Base-by-base conservation (phyloP, 2,113 vertebrate species). In the Aix galericulata region DNA sequence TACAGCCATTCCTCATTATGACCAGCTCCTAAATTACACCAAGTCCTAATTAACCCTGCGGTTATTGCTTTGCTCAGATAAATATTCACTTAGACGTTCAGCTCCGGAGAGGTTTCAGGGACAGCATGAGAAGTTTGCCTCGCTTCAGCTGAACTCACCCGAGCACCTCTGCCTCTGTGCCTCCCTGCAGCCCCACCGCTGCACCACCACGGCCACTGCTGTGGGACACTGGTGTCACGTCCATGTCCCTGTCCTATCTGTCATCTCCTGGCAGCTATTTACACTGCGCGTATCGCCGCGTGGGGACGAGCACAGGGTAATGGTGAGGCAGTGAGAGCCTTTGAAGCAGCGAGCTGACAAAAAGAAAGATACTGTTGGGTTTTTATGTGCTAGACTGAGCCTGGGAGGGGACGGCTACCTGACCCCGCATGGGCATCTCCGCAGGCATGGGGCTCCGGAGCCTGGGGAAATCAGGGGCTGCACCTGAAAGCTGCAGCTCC, bases 211-310 rank as follows among this genome's bases (percentile, higher is more conserved):
- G 44, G 90, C 53, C 44, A 50, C 91, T 63, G 89, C 85, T 46
- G 93, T 7, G 11, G 88, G 88, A 94, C 92, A 76, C 81, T 69
- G 83, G 82, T 95, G 93, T 95, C 94, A 87, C 90, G 86, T 92
- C 93, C 95, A 96, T 92, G 91, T 92, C 94, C 96, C 95, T 92
- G 91, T 93, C 94, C 95, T 95, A 91, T 96, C 94, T 92, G 90
- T 97, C 95, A 96, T 96, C 94, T 95, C 69, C 93, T 94, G 93
- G 93, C 79, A 94, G 94, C 93, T 96, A 92, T 96, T 97, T 93
- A 92, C 94, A 93, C 94, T 95, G 94, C 77, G 86, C 80, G 90
- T 22, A 60, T 81, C 60, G 12, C 93, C 60, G 95, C 29, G 86
- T 66, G 91, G 83, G 84, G 90, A 77, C 67, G 89, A 90, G 91